Conservation (phyloP, 2,113 vertebrate species). For the Centropus bengalensis region DNA sequence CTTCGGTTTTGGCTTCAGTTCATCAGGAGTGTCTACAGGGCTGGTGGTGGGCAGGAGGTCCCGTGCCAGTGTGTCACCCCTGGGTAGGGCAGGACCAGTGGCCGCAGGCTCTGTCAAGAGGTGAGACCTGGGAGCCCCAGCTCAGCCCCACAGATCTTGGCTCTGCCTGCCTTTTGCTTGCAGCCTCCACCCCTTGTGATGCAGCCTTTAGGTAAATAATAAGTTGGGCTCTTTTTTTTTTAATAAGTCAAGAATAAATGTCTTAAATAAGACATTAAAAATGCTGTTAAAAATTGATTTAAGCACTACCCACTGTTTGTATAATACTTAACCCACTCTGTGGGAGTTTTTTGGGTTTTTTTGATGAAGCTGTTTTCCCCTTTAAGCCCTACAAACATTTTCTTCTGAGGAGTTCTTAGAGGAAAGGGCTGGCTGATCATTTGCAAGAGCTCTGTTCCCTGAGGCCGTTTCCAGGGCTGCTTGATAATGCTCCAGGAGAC, state of each 20-base stretch:
- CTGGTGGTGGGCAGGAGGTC: not conserved
- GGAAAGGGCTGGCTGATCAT: not conserved
- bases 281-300: not conserved
- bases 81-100: not conserved
- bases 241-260: not conserved
- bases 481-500: not conserved
- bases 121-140: not conserved
- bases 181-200: fast-evolving
- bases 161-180: not conserved
- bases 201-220: not conserved
- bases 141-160: not conserved
- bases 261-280: not conserved
- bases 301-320: not conserved
- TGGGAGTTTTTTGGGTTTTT: not conserved
- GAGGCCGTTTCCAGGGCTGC: fast-evolving
- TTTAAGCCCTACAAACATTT: not conserved
- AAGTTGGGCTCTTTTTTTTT: not conserved
- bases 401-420: not conserved
- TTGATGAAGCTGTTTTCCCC: not conserved
- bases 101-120: fast-evolving
- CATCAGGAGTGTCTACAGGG: not conserved
- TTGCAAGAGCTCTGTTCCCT: not conserved
- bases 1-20: not conserved
- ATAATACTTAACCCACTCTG: not conserved
- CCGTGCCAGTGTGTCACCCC: not conserved